Evolutionary conservation across 2,797 vertebrate genomes (phyloP).

Genomic region (Coccyzus lansbergi): DNA sequence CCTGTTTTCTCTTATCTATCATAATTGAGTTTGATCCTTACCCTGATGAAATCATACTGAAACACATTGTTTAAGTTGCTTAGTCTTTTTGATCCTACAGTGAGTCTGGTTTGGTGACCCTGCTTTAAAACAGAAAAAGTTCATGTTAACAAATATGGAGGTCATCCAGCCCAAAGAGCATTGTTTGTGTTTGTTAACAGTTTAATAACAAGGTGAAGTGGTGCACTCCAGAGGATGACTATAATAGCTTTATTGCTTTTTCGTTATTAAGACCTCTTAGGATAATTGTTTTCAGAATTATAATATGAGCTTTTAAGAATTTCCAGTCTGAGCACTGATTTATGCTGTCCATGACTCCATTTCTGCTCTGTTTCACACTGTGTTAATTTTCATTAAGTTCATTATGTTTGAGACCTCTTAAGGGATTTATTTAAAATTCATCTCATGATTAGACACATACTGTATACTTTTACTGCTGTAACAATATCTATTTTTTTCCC

Average conservation of each 20-base stretch:
- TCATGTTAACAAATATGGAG: conserved; percentile 77
- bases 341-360: conserved; percentile 70
- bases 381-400: conserved; percentile 87
- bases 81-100: conserved; percentile 71
- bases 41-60: conserved; percentile 62
- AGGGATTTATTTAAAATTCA: conserved; percentile 85
- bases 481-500: conserved; percentile 82
- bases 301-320: conserved; percentile 70
- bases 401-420: conserved; percentile 82
- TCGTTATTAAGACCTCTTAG: conserved; percentile 78
- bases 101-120: conserved; percentile 71
- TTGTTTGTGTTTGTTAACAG: conserved; percentile 74
- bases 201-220: conserved; percentile 77
- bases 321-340: conserved; percentile 72
- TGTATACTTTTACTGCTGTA: conserved; percentile 78
- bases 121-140: conserved; percentile 54
- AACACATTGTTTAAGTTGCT: conserved; percentile 63
- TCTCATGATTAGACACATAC: conserved; percentile 80
- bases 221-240: conserved; percentile 65
- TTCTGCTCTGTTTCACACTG: conserved; percentile 75
- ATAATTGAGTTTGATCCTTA: conserved; percentile 73
- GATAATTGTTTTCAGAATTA: conserved; percentile 80
- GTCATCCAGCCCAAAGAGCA: conserved; percentile 64
- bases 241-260: conserved; percentile 72
- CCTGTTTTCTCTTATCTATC: conserved; percentile 56